Evolutionary conservation across 2,797 vertebrate genomes (phyloP).

Genomic region (Erpetoichthys calabaricus): DNA sequence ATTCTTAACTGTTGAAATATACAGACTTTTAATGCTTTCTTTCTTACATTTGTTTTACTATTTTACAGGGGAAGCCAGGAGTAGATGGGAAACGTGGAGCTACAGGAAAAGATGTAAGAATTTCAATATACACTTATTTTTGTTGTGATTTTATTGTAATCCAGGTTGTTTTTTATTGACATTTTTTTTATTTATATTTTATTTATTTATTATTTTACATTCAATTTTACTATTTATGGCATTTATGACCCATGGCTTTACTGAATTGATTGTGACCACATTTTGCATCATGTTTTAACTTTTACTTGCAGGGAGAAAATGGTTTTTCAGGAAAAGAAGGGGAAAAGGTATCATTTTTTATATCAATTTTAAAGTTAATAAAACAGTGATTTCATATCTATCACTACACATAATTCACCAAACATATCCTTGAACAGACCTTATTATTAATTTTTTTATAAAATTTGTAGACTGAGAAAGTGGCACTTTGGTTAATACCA

Average conservation of each 20-base stretch:
- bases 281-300: too few species aligned
- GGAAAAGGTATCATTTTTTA: constrained; percentile 35
- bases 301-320: constrained; percentile 35
- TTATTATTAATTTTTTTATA: too few species aligned
- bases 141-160: background rate
- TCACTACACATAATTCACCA: too few species aligned
- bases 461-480: too few species aligned
- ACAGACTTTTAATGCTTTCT: background rate
- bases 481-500: too few species aligned
- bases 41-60: background rate
- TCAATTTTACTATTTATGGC: too few species aligned
- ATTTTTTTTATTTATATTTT: background rate
- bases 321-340: constrained; percentile 42
- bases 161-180: background rate
- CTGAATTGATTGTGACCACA: too few species aligned
- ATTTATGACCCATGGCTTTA: too few species aligned
- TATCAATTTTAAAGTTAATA: too few species aligned
- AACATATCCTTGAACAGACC: too few species aligned
- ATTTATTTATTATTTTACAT: too few species aligned
- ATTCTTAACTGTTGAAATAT: background rate
- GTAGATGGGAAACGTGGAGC: constrained; percentile 56
- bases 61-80: constrained; percentile 47
- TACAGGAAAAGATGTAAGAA: constrained; percentile 49
- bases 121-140: background rate
- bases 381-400: too few species aligned